phyloP scores from a whole-genome alignment of 2,888 invertebrate genomes.

The Eristalinus sepulchralis region DNA sequence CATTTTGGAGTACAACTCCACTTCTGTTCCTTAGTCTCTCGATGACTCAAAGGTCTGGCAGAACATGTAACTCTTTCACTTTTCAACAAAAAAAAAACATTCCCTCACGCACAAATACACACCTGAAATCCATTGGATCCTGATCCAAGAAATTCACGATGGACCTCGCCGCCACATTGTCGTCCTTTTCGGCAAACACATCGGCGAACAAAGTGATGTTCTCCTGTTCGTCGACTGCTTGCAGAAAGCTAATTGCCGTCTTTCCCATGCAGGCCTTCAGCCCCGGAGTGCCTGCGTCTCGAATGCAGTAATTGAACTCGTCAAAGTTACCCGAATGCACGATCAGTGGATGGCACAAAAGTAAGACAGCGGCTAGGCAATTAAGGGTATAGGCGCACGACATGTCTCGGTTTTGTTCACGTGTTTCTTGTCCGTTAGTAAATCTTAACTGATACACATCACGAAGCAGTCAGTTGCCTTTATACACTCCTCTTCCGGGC shows the following conservation, averaged over 20 bases:
- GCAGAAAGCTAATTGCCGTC: conserved; percentile 85
- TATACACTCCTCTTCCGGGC: conserved; percentile 53
- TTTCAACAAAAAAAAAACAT: background rate
- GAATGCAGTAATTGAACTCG: conserved; percentile 81
- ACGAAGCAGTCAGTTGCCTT: conserved; percentile 40
- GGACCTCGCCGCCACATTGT: conserved; percentile 84
- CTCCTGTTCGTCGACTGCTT: conserved; percentile 85
- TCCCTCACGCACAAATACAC: background rate
- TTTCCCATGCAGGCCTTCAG: conserved; percentile 86
- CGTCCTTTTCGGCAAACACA: conserved; percentile 85
- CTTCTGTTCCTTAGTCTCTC: too few species aligned
- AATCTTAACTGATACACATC: conserved; percentile 32
- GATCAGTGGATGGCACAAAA: background rate
- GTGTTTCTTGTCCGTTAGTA: background rate
- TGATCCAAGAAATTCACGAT: conserved; percentile 86
- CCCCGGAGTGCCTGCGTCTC: conserved; percentile 80
- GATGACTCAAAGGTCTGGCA: too few species aligned
- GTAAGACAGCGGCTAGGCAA: background rate
- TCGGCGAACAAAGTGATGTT: conserved; percentile 86
- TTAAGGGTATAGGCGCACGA: background rate
- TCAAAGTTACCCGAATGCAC: conserved; percentile 68
- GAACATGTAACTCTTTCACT: too few species aligned
- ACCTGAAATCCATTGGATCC: conserved; percentile 89
- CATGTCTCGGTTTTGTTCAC: conserved; percentile 20
- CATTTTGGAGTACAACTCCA: too few species aligned